A percentile compares a stretch with the other conserved stretches of the same genome.
phyloP scores from a whole-genome alignment of 2,888 invertebrate genomes.

The Volucella inflata region DNA sequence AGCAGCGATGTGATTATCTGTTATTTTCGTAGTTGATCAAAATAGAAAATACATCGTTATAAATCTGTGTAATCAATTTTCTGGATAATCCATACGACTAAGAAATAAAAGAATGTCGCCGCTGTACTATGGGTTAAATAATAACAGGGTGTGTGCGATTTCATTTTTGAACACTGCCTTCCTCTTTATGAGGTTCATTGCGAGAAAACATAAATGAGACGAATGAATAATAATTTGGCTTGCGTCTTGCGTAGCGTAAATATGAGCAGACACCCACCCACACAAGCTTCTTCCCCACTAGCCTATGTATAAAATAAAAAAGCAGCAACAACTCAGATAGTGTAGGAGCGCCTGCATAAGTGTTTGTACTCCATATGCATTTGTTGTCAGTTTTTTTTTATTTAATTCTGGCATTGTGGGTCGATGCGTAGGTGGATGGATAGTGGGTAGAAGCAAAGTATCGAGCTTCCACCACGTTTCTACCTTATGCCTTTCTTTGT shows the following conservation, averaged over 20 bases:
- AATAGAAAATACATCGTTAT: too few relatives aligned
- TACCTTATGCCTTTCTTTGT: slow-evolving; percentile 36
- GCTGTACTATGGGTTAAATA: slow-evolving; percentile 15
- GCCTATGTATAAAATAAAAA: slow-evolving; percentile 19
- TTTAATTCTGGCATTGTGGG: slow-evolving; percentile 53
- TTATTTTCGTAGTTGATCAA: too few relatives aligned
- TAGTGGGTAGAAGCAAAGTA: slow-evolving; percentile 42
- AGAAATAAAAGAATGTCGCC: slow-evolving; percentile 12
- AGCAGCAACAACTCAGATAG: slow-evolving; percentile 44
- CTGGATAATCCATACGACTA: slow-evolving; percentile 20
- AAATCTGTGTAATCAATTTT: slow-evolving; percentile 9
- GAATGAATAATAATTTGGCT: slow-evolving; percentile 65
- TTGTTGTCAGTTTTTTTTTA: slow-evolving; percentile 20
- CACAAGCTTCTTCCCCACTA: background rate
- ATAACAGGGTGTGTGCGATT: slow-evolving; percentile 43
- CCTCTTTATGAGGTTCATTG: background rate
- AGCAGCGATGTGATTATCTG: too few relatives aligned
- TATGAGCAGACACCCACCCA: slow-evolving; percentile 40
- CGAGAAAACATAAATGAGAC: slow-evolving; percentile 39
- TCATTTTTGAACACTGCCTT: slow-evolving; percentile 22
- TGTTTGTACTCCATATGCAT: slow-evolving; percentile 2
- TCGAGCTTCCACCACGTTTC: slow-evolving; percentile 40
- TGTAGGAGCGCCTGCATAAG: slow-evolving; percentile 4
- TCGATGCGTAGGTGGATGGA: slow-evolving; percentile 52
- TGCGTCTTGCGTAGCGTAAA: slow-evolving; percentile 56